Base-by-base conservation (phyloP, 2,113 vertebrate species). In the Octodon degus region DNA sequence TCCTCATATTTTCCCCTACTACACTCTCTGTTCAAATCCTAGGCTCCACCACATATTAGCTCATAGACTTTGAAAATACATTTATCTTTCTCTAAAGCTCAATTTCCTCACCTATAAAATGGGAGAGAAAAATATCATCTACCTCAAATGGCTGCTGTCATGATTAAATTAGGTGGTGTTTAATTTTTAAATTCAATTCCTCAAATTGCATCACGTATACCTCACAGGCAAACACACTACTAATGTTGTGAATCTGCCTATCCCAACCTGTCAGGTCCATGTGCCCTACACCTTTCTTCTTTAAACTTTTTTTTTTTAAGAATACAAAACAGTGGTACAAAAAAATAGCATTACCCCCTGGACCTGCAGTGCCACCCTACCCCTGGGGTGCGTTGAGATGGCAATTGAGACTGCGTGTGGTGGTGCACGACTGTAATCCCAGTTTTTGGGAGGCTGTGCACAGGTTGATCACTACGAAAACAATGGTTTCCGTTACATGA, bases 51-150 rank as follows among this genome's bases (percentile, higher is more conserved):
- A 6, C 65, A 63, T 32, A 30, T 88, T 68, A 76, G 32, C 4
- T 62, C 24, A 1, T 50, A 82, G 43, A 58, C 2, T 83, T 83
- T 58, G 27, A 82, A 94, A 96, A 62, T 47, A 32, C 60, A 27
- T 22, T 72, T 85, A 67, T 86, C n/a, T 50, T 68, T 70, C 47
- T 34, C 60, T 58, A 88, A 93, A 68, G 37, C n/a, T 94, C 87
- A 70, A 82, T 81, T 85, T 92, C n/a, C 13, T 96, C 84, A 91
- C 62, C 81, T 87, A 82, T 67, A 90, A 93, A 92, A 74, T 96
- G 70, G 50, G 62, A 7, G 14, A 25, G 3, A 74, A 68, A 95
- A 95, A 62, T 60, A 40, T 25, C 40, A 85, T 70, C 34, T 72
- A 32, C 34, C 27, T 80, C 70, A 40, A 70, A 82, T n/a, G 34